phyloP scores from a whole-genome alignment of 2,888 invertebrate species.

The Helleia helle region DNA sequence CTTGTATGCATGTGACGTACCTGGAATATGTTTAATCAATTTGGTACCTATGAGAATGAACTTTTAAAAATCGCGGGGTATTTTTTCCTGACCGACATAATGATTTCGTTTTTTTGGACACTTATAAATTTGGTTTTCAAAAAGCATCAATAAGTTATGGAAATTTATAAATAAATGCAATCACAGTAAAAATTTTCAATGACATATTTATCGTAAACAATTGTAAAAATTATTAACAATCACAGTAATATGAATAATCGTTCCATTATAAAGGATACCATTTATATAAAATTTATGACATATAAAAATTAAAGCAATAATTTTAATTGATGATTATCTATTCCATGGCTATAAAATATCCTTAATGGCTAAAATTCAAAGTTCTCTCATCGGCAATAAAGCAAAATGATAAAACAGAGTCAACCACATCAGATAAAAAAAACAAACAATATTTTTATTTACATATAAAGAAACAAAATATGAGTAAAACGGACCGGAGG shows the following conservation, averaged over 20 bases:
- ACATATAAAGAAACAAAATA: constrained; percentile 17
- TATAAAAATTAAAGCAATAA: neutral
- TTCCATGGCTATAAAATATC: constrained; percentile 10
- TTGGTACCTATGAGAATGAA: too few relatives aligned
- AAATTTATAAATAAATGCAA: too few relatives aligned
- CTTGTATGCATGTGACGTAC: too few relatives aligned
- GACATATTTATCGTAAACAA: too few relatives aligned
- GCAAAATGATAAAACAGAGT: constrained; percentile 9
- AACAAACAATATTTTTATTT: constrained; percentile 14
- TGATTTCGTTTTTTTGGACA: too few relatives aligned
- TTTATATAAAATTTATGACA: neutral
- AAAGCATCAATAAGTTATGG: too few relatives aligned
- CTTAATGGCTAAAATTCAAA: constrained; percentile 13
- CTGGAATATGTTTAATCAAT: too few relatives aligned
- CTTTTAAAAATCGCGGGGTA: too few relatives aligned
- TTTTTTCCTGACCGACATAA: too few relatives aligned
- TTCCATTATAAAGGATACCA: too few relatives aligned
- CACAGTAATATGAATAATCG: neutral
- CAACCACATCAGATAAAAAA: constrained; percentile 9
- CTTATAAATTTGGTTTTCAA: too few relatives aligned
- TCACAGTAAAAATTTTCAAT: too few relatives aligned
- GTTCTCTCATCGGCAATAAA: constrained; percentile 10
- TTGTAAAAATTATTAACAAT: neutral
- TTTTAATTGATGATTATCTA: constrained; percentile 9
- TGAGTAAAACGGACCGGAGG: constrained; percentile 32